Evolutionary conservation across 2,113 vertebrate genomes (phyloP), one percentile per base, ranked within the genome.

Genomic region (Ameiurus melas): DNA sequence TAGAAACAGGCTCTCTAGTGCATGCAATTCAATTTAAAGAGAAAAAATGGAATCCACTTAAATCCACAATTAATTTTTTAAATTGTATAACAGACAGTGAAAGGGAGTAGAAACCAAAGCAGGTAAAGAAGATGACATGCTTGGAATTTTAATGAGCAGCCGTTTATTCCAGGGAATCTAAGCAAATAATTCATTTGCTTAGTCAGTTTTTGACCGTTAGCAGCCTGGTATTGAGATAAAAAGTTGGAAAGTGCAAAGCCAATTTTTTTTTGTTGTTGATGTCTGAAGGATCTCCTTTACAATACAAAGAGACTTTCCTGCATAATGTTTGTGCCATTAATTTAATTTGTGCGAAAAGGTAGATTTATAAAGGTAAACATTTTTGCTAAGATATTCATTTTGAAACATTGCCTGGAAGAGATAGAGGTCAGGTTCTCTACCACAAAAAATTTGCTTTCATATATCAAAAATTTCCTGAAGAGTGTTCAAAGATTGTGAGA

Each of bases 401-500:
- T 25, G 43, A 47, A 33, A 82, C 55, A 36, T 60, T 58, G 33
- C 20, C 55, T 39, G 2, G 5, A 62, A 39, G 12, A 83, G 10
- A 22, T 33, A 62, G 14, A 19, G 33, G 17, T 19, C 51, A 30
- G 77, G 14, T 79, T 53, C 14, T 79, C 27, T 55, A 53, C 47
- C 47, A 55, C 22, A 17, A 78, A 25, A 36, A n/a, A 68, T 10
- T 75, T 6, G 10, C 4, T 53, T 53, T 79, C 27, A 30, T 30
- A 55, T 55, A 78, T 51, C 43, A 79, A 30, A 2, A 55, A 55
- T 79, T 79, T 79, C 77, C 77, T 79, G 75, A 78, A 78, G 75
- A 78, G 43, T 25, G 36, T 51, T 10, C 33, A n/a, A 51, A 25
- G 12, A 78, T 6, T 51, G 22, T n/a, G 33, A 25, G 20, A 51